These are phyloP conservation scores for Hiodon alosoides DNA, from an alignment of 2,113 vertebrate genomes.

Conservation along the genomic window DNA sequence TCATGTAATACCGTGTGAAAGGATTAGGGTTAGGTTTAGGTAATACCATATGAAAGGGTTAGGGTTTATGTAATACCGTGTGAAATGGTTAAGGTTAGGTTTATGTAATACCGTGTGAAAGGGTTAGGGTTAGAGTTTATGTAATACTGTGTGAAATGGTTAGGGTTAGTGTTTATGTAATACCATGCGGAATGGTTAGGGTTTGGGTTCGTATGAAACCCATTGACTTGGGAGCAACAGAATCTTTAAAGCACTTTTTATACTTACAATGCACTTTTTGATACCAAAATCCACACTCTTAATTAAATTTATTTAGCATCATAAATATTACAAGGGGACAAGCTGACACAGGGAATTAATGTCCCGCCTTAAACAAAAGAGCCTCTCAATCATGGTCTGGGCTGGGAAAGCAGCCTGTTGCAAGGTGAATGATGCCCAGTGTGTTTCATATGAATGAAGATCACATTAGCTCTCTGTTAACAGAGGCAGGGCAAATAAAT, in stretches of 20 bases:
- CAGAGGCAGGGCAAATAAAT: slow-evolving; percentile 45
- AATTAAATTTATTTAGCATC: slow-evolving; percentile 76
- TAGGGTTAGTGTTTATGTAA: too few species aligned
- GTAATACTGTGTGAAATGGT: too few species aligned
- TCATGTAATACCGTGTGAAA: too few species aligned
- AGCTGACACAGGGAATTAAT: slow-evolving; percentile 46
- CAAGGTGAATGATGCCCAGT: slow-evolving; percentile 55
- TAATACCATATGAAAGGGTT: too few species aligned
- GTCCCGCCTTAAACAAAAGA: slow-evolving; percentile 47
- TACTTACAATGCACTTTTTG: slow-evolving; percentile 66
- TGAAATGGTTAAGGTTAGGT: too few species aligned
- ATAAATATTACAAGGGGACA: slow-evolving; percentile 73
- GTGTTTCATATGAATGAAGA: slow-evolving; percentile 55
- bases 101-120: too few species aligned
- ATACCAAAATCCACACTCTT: slow-evolving; percentile 55
- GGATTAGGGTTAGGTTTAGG: too few species aligned
- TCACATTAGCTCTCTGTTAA: slow-evolving; percentile 49
- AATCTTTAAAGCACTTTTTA: slow-evolving; percentile 54
- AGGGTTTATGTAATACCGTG: too few species aligned
- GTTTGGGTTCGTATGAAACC: too few species aligned
- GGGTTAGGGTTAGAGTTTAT: too few species aligned
- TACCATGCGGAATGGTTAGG: too few species aligned
- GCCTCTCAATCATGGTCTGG: slow-evolving; percentile 56
- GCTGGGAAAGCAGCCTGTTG: slow-evolving; percentile 49
- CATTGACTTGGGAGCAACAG: background rate